Base-by-base conservation (phyloP, 2,113 vertebrate species). In the Bucco capensis region DNA sequence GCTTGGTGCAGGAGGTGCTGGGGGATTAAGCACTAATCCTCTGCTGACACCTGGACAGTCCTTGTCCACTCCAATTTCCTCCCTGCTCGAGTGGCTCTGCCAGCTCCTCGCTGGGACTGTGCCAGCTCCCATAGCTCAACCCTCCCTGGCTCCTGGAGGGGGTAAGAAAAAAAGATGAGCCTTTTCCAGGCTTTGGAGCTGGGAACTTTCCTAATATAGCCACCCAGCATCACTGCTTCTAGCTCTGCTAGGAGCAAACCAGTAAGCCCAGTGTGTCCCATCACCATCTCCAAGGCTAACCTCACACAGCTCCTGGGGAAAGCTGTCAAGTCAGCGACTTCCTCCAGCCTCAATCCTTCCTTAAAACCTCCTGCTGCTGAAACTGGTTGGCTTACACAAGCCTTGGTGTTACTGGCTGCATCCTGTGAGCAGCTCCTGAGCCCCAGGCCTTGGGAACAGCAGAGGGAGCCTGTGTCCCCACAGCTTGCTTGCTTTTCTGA, bases 21-120 rank as follows among this genome's bases (percentile, higher is more conserved):
- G 64, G 40, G 76, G 94, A 93, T 96, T 96, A 96, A 83, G 74
- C 31, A 4, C 7, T 96, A 95, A 96, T 96, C 94, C 92, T 33
- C 37, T 89, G 83, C 91, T 28, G 88, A 78, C 95, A 93, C 84
- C 82, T 86, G 82, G 62, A 38, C 5, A n/a, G 56, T 16, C n/a
- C 54, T 71, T 70, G 76, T 75, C 77, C 4, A 14, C 30, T 82
- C 56, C 25, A 23, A 58, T 93, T 77, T 57, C 9, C 54, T 88
- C 79, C 40, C 27, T 3, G 71, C 6, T 2, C 65, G 24, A 28
- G 23, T 28, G 38, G 27, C 46, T 21, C 17, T 3, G 19, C 6
- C 27, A 4, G 1, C 56, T 1, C 44, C 75, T 71, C 4, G 8
- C 70, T 84, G 92, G 88, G 88, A 3, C 28, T 3, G 10, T 23